phyloP scores from a whole-genome alignment of 2,888 invertebrate genomes.

The Aquatica leii region DNA sequence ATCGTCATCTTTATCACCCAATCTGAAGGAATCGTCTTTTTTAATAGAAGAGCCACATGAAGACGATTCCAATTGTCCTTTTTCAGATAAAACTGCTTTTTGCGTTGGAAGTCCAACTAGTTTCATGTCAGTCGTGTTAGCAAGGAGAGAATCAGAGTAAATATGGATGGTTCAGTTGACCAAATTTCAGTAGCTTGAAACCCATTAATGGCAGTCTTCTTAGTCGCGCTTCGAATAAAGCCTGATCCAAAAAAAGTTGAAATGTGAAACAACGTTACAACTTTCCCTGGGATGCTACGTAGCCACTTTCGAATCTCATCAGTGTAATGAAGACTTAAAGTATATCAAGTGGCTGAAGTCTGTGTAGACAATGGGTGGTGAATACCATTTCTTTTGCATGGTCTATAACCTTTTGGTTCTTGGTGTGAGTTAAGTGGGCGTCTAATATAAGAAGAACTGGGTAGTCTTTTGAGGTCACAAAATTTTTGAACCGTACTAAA shows the following conservation, averaged over 20 bases:
- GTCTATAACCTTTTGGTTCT: constrained; percentile 36
- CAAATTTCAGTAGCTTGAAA: constrained; percentile 40
- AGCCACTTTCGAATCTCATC: constrained; percentile 2
- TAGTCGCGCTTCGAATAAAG: neutral
- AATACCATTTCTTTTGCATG: constrained; percentile 24
- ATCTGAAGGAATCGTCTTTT: neutral
- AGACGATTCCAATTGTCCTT: neutral
- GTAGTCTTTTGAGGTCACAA: constrained; percentile 43
- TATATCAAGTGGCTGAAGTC: constrained; percentile 46
- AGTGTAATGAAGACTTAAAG: constrained; percentile 5
- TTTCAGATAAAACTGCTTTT: neutral
- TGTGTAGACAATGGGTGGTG: constrained; percentile 39
- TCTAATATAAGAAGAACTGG: constrained; percentile 46
- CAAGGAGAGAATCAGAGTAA: neutral
- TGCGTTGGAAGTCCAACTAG: neutral
- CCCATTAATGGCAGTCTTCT: constrained; percentile 35
- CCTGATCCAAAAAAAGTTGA: constrained; percentile 4
- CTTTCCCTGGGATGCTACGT: constrained; percentile 9
- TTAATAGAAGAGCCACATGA: neutral
- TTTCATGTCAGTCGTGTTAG: neutral
- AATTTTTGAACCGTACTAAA: constrained; percentile 42
- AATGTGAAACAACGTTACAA: neutral
- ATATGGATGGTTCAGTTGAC: neutral
- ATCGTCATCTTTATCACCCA: neutral
- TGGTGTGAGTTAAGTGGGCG: constrained; percentile 45